Base-by-base conservation (phyloP, 2,797 vertebrate species). In the Clamator glandarius region DNA sequence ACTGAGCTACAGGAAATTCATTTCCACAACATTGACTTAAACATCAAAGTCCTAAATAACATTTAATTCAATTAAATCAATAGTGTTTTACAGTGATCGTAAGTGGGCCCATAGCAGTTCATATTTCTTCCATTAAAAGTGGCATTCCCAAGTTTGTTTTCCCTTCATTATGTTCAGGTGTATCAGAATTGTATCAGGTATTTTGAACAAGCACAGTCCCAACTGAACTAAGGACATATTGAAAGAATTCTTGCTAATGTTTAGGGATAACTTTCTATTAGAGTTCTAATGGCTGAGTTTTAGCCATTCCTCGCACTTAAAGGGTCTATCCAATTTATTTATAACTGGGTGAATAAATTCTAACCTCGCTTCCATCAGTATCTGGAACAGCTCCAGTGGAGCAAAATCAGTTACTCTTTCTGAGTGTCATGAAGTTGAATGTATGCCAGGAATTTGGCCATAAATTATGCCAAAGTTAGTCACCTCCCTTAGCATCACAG, bases 341-440 rank as follows among this genome's bases (percentile, higher is more conserved):
- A 31, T 52, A 81, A 33, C 25, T 41, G 42, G 41, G 41, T n/a
- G 36, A 58, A 3, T 36, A 79, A 83, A 17, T 67, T 77, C 44
- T 89, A 63, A 84, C 29, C 44, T 92, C 19, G 36, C 68, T 94
- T 87, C 78, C 61, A 80, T 57, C 68, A 26, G 28, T 26, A 67
- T 36, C 64, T 93, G 86, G 74, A 85, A 61, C 6, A 83, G 44
- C 44, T 90, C 81, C 92, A 90, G 15, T 0, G 16, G 89, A 82
- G 52, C 33, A 81, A 62, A 86, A 81, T 64, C 15, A 92, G 50
- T 80, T 36, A 76, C 9, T 23, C 28, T 58, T 69, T 88, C 74
- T 89, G 24, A 78, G n/a, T n/a, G n/a, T n/a, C n/a, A n/a, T n/a
- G n/a, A n/a, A 83, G 29, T 5, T 24, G 26, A 77, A 63, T 2